Conservation (phyloP, 2,113 vertebrate genomes). For the Cheilinus undulatus region DNA sequence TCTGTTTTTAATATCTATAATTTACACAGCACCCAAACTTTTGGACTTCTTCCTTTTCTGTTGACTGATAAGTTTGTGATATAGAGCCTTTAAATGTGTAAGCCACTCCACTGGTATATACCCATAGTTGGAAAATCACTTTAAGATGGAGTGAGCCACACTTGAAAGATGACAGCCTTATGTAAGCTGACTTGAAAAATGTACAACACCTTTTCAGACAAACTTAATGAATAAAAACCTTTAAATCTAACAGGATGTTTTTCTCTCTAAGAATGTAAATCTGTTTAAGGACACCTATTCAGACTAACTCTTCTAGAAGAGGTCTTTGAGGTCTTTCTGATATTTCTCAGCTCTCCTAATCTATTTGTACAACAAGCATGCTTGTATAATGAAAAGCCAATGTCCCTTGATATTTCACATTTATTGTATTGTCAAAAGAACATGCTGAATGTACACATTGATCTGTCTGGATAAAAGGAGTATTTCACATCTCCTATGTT, state of each 20-base stretch:
- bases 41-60: too few species aligned
- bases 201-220: neutral
- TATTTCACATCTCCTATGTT: neutral
- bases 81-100: too few species aligned
- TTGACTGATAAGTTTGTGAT: too few species aligned
- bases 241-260: neutral
- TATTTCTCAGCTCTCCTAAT: neutral
- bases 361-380: neutral
- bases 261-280: neutral
- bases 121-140: too few species aligned
- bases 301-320: neutral
- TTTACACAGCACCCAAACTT: too few species aligned
- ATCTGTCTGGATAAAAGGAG: neutral
- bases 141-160: too few species aligned
- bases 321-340: neutral
- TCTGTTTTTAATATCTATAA: too few species aligned
- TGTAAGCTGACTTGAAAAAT: neutral
- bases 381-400: neutral
- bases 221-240: neutral
- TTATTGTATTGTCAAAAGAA: neutral
- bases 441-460: neutral
- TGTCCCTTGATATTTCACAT: neutral
- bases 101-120: too few species aligned
- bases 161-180: too few species aligned
- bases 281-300: conserved; percentile 1